phyloP scores from a whole-genome alignment of 1,140 invertebrate species.

The Heterodera schachtii region DNA sequence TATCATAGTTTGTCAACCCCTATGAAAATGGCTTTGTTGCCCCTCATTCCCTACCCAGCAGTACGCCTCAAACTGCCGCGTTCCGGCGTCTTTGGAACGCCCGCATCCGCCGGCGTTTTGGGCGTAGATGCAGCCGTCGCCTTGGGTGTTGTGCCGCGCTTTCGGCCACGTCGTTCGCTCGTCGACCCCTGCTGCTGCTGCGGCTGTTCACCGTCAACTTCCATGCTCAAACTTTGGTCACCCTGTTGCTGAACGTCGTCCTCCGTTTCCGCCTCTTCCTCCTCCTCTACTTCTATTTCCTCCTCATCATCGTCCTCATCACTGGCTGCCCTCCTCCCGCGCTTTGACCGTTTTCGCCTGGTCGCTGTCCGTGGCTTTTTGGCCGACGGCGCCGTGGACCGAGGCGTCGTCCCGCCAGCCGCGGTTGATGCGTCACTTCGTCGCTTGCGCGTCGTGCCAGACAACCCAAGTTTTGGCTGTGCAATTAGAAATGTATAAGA shows the following conservation, averaged over 20 bases:
- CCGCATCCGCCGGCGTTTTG: constrained; percentile 7
- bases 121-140: neutral
- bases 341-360: neutral
- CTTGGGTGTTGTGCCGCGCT: no score
- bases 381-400: no score
- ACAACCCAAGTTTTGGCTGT: neutral
- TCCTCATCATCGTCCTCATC: neutral
- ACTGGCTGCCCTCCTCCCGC: neutral
- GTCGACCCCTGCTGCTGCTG: no score
- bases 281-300: neutral
- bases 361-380: no score
- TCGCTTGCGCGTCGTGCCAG: neutral
- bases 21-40: neutral
- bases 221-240: neutral
- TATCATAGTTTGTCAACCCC: no score
- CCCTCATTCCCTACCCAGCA: neutral
- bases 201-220: neutral
- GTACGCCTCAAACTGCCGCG: neutral
- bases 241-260: no score
- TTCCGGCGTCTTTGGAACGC: constrained; percentile 10
- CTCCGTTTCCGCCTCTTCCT: neutral
- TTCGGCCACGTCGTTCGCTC: neutral
- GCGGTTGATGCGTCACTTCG: neutral
- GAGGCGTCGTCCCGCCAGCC: no score
- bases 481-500: no score